These are phyloP conservation scores for Brachyhypopomus gauderio DNA, from an alignment of 2,113 vertebrate species.

Conservation along the genomic window DNA sequence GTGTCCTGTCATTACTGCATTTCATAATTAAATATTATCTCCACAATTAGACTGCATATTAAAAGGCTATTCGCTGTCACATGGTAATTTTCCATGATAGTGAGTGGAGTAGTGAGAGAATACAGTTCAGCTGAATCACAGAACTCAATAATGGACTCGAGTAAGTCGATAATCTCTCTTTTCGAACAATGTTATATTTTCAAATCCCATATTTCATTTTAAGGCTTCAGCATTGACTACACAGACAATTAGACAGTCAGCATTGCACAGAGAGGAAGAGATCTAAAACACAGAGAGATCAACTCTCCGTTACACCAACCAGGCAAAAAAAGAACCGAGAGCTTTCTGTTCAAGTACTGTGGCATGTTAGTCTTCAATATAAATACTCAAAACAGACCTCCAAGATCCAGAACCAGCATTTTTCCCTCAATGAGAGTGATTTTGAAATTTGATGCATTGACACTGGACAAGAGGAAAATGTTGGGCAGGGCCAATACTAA, in stretches of 20 bases:
- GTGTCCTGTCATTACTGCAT: not conserved
- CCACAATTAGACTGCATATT: too few species aligned
- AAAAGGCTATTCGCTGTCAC: too few species aligned
- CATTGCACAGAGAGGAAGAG: constrained; percentile 41
- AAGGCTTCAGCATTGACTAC: constrained; percentile 51
- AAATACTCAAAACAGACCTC: not conserved
- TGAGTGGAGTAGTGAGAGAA: too few species aligned
- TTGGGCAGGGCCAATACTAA: not conserved
- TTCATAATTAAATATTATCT: too few species aligned
- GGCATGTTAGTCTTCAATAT: not conserved
- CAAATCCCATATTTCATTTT: constrained; percentile 44
- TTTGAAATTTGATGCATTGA: too few species aligned
- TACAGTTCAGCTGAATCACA: too few species aligned
- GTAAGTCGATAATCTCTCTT: not conserved
- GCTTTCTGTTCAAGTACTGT: not conserved
- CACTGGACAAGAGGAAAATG: too few species aligned
- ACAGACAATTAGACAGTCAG: constrained; percentile 36
- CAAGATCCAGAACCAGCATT: too few species aligned
- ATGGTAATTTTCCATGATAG: too few species aligned
- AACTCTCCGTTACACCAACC: constrained; percentile 41
- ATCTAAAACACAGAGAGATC: constrained; percentile 49
- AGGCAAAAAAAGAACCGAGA: not conserved
- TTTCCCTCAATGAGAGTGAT: too few species aligned
- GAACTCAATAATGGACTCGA: not conserved
- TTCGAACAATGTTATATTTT: constrained; percentile 45